Conservation (phyloP, 64 coral and sea anemone genomes). For the Montipora cactus region DNA sequence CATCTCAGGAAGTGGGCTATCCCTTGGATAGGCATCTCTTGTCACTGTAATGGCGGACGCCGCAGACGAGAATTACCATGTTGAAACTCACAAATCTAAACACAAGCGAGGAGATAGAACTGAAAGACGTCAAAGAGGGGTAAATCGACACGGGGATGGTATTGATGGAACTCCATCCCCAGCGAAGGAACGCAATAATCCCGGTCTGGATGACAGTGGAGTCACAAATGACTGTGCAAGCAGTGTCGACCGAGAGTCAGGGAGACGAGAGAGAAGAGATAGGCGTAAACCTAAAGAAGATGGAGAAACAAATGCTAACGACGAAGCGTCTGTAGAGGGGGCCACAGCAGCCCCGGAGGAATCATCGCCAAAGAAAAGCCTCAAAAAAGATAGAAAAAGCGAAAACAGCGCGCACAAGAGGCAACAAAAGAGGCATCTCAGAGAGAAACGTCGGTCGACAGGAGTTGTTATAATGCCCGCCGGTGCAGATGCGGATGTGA, state of each 20-base stretch:
- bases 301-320: slow-evolving; percentile 63
- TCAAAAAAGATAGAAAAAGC: slow-evolving; percentile 95
- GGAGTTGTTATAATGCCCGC: slow-evolving; percentile 99
- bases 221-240: slow-evolving; percentile 71
- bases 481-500: slow-evolving; percentile 80
- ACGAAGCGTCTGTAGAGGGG: slow-evolving; percentile 71
- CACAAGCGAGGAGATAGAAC: slow-evolving; percentile 84
- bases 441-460: slow-evolving; percentile 95
- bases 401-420: slow-evolving; percentile 83
- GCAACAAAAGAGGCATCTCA: slow-evolving; percentile 89
- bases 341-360: slow-evolving; percentile 81
- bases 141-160: slow-evolving; percentile 39
- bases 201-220: slow-evolving; percentile 68
- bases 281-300: slow-evolving; percentile 82
- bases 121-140: slow-evolving; percentile 74
- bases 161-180: slow-evolving; percentile 53
- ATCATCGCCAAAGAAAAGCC: slow-evolving; percentile 77
- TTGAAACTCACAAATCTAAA: slow-evolving; percentile 66
- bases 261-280: slow-evolving; percentile 67
- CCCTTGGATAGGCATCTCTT: slow-evolving; percentile 58
- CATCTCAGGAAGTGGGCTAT: slow-evolving; percentile 77
- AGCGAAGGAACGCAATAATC: slow-evolving; percentile 71
- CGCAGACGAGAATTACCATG: slow-evolving; percentile 70
- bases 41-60: slow-evolving; percentile 89
- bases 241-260: slow-evolving; percentile 72